Evolutionary conservation across 2,888 invertebrate species (phyloP).

Genomic region (Mystacides longicornis): DNA sequence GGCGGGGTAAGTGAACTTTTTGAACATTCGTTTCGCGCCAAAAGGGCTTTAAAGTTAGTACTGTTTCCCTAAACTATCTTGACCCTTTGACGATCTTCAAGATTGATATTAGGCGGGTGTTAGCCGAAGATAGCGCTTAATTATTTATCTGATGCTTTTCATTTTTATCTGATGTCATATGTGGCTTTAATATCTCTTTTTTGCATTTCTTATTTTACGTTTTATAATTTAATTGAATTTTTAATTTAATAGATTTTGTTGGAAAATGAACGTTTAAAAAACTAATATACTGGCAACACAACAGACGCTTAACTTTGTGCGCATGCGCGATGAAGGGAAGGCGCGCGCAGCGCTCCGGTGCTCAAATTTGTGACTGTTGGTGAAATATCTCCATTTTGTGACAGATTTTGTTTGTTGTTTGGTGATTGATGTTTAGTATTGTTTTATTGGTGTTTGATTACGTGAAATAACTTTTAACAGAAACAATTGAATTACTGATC

Average conservation of each 20-base stretch:
- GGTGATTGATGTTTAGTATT: slow-evolving; percentile 37
- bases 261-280: too few relatives aligned
- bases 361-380: slow-evolving; percentile 44
- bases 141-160: too few relatives aligned
- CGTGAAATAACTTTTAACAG: background rate
- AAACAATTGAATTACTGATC: background rate
- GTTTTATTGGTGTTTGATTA: background rate
- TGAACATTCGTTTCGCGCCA: slow-evolving; percentile 19
- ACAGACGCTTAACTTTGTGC: slow-evolving; percentile 6
- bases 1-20: slow-evolving; percentile 56
- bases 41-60: slow-evolving; percentile 1
- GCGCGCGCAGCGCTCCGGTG: slow-evolving; percentile 42
- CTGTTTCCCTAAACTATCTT: background rate
- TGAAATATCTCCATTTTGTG: slow-evolving; percentile 59
- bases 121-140: too few relatives aligned
- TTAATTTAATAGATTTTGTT: too few relatives aligned
- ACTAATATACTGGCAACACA: background rate
- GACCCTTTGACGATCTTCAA: too few relatives aligned
- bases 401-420: slow-evolving; percentile 55
- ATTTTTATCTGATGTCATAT: too few relatives aligned
- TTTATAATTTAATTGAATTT: too few relatives aligned
- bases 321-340: slow-evolving; percentile 14
- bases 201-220: too few relatives aligned
- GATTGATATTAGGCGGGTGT: too few relatives aligned
- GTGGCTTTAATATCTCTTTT: too few relatives aligned